These are phyloP conservation scores for Petaurus breviceps DNA, from an alignment of 2,113 vertebrate genomes.

Conservation along the genomic window DNA sequence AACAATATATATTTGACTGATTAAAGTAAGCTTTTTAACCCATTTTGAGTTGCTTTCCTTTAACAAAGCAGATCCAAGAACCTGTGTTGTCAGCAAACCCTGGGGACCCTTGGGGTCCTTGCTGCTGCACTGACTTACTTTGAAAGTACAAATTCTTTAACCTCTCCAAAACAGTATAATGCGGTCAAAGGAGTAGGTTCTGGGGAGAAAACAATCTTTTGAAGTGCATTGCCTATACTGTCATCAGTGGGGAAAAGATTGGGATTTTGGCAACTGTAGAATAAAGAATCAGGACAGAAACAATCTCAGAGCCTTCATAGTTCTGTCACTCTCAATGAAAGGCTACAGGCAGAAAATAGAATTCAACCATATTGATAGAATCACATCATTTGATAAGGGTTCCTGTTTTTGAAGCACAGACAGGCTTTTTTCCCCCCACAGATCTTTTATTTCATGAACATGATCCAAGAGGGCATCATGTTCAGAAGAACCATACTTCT, in stretches of 20 bases:
- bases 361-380: not conserved
- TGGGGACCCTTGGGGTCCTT: no score
- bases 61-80: no score
- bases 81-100: no score
- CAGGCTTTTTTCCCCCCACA: not conserved
- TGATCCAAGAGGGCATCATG: not conserved
- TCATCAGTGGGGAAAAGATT: not conserved
- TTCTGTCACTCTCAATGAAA: conserved; percentile 53
- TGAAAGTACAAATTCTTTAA: not conserved
- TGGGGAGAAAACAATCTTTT: not conserved
- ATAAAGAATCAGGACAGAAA: conserved; percentile 42
- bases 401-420: conserved; percentile 1
- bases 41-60: no score
- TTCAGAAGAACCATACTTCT: not conserved
- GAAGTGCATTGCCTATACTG: not conserved
- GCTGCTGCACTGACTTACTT: no score
- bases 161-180: not conserved
- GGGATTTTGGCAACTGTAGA: conserved; percentile 32
- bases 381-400: not conserved
- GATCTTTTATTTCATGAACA: not conserved
- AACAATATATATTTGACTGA: no score
- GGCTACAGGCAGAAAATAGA: not conserved
- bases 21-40: no score
- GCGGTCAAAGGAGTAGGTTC: not conserved
- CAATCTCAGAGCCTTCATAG: not conserved